Evolutionary conservation across 92 coral and sea anemone species (phyloP).

Genomic region (Zoanthus sociatus): DNA sequence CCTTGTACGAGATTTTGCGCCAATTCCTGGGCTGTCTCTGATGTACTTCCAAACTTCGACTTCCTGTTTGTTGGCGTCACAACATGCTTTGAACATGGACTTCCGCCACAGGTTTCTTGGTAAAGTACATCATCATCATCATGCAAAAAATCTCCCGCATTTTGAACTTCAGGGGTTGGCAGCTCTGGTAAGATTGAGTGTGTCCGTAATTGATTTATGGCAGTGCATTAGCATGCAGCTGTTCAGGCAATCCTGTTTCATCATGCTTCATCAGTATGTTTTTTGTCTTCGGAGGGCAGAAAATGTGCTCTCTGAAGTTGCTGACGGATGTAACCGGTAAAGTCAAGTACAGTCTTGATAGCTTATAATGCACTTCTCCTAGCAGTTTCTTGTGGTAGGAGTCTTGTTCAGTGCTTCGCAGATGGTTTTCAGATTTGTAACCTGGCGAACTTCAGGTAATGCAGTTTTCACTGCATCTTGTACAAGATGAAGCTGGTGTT

Average conservation of each 20-base stretch:
- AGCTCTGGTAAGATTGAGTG: neutral
- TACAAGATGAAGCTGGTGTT: slow-evolving; percentile 53
- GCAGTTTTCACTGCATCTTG: slow-evolving; percentile 18
- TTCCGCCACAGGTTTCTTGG: too few relatives aligned
- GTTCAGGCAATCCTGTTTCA: neutral
- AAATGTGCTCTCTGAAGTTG: too few relatives aligned
- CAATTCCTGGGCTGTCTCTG: too few relatives aligned
- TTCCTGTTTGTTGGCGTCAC: too few relatives aligned
- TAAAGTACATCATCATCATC: too few relatives aligned
- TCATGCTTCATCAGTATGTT: neutral
- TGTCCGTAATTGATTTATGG: neutral
- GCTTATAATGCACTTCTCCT: neutral
- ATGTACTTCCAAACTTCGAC: too few relatives aligned
- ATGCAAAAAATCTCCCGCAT: too few relatives aligned
- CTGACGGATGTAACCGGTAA: neutral
- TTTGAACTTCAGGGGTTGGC: too few relatives aligned
- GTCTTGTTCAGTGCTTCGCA: slow-evolving; percentile 25
- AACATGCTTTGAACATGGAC: too few relatives aligned
- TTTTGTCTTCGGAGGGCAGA: neutral
- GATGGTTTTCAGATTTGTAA: slow-evolving; percentile 23
- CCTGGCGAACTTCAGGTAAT: slow-evolving; percentile 14
- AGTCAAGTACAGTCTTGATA: neutral
- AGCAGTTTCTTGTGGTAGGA: slow-evolving; percentile 18
- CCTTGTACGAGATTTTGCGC: too few relatives aligned
- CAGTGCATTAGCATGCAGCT: neutral